phyloP scores from a whole-genome alignment of 2,888 invertebrate species.

The Diarsia dahlii region DNA sequence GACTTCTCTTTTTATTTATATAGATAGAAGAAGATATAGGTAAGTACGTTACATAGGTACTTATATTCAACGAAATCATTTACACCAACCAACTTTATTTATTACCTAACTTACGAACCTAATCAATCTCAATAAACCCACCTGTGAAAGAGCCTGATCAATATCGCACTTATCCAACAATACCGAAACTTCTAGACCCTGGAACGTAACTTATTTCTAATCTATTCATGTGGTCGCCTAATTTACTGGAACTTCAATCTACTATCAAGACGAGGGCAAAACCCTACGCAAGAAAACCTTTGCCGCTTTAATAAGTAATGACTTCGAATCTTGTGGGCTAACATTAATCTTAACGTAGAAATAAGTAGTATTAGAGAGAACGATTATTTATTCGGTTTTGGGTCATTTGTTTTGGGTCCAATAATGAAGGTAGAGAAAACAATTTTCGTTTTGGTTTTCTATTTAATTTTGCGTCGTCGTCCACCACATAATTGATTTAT shows the following conservation, averaged over 20 bases:
- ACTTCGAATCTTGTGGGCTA: constrained; percentile 37
- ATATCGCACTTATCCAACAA: constrained; percentile 52
- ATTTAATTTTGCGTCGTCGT: background rate
- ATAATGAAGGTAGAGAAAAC: background rate
- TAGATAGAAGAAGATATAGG: too few species aligned
- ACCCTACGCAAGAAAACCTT: constrained; percentile 50
- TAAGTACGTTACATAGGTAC: too few species aligned
- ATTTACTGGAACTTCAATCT: constrained; percentile 59
- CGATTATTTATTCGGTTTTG: constrained; percentile 26
- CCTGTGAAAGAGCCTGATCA: constrained; percentile 23
- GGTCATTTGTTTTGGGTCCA: constrained; percentile 4
- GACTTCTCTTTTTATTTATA: too few species aligned
- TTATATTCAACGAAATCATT: constrained; percentile 1
- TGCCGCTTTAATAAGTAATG: constrained; percentile 63
- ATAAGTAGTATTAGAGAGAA: constrained; percentile 10
- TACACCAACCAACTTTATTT: background rate
- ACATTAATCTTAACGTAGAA: constrained; percentile 49
- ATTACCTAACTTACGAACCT: background rate
- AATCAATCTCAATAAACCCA: constrained; percentile 15
- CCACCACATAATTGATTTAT: background rate
- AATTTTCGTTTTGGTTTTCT: background rate
- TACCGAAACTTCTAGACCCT: constrained; percentile 47
- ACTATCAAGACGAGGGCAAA: constrained; percentile 50
- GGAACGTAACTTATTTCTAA: constrained; percentile 56
- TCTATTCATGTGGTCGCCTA: constrained; percentile 60